phyloP scores from a whole-genome alignment of 2,888 invertebrate species.

The Timema podura region DNA sequence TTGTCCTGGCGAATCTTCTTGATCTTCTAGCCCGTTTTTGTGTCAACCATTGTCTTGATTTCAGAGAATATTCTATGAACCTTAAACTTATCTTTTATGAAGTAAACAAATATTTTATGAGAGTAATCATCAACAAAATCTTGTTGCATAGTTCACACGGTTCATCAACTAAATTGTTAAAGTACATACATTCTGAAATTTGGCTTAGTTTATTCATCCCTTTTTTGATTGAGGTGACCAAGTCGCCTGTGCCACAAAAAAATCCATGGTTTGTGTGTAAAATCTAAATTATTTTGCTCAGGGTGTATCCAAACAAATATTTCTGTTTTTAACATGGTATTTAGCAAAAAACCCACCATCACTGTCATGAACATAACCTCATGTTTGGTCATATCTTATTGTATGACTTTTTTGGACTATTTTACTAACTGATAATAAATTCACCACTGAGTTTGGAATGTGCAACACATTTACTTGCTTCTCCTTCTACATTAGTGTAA shows the following conservation, averaged over 20 bases:
- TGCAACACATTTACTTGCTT: constrained; percentile 4
- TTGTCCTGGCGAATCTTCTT: background rate
- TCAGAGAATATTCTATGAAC: background rate
- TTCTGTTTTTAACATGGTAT: background rate
- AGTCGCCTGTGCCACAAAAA: background rate
- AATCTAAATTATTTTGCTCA: background rate
- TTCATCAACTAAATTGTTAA: background rate
- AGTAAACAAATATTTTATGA: background rate
- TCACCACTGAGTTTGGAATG: background rate
- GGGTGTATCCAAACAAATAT: background rate
- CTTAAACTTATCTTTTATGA: background rate
- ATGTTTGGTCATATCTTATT: background rate
- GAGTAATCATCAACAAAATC: background rate
- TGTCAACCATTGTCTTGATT: background rate
- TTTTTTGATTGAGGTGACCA: background rate
- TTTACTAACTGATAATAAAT: background rate
- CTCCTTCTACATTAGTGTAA: background rate
- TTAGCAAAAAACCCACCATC: background rate
- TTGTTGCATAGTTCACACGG: constrained; percentile 1
- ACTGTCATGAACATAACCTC: background rate
- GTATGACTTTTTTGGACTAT: background rate
- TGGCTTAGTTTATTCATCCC: background rate
- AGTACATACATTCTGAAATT: background rate
- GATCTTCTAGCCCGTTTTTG: background rate
- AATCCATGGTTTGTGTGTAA: background rate